These are phyloP conservation scores for Drosophila bunnanda DNA, from an alignment of 2,888 invertebrate species.

Conservation along the genomic window DNA sequence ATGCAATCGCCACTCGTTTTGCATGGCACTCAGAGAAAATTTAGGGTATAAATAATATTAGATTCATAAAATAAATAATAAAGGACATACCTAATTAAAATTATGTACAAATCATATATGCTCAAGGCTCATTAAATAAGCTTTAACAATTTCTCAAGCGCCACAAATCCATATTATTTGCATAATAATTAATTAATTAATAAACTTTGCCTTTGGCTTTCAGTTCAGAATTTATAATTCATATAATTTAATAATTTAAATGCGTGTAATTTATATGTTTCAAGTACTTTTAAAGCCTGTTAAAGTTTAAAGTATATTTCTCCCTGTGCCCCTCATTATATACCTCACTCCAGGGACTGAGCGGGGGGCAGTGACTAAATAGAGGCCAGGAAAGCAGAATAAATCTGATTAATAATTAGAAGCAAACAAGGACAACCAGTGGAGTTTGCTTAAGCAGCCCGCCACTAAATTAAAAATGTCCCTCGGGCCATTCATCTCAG, in stretches of 20 bases:
- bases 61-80: not conserved
- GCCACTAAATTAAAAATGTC: slow-evolving; percentile 79
- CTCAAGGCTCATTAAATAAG: not conserved
- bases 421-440: slow-evolving; percentile 57
- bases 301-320: not conserved
- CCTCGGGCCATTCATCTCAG: slow-evolving; percentile 76
- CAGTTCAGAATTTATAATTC: not conserved
- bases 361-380: not conserved
- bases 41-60: not conserved
- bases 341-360: not conserved
- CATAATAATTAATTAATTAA: not conserved
- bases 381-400: slow-evolving; percentile 20
- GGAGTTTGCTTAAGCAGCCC: slow-evolving; percentile 52
- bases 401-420: slow-evolving; percentile 76
- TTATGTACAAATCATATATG: not conserved
- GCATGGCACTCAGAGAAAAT: slow-evolving; percentile 6
- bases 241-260: not conserved
- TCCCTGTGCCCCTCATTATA: slow-evolving; percentile 7
- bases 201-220: not conserved
- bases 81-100: not conserved
- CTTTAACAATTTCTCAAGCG: not conserved
- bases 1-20: slow-evolving; percentile 55
- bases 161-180: not conserved
- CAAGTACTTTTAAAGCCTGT: not conserved
- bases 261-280: not conserved